Percentiles rank a stretch among this genome's conserved stretches.
Evolutionary conservation across 2,888 invertebrate species (phyloP).

Genomic region (Petrolisthes cinctipes): DNA sequence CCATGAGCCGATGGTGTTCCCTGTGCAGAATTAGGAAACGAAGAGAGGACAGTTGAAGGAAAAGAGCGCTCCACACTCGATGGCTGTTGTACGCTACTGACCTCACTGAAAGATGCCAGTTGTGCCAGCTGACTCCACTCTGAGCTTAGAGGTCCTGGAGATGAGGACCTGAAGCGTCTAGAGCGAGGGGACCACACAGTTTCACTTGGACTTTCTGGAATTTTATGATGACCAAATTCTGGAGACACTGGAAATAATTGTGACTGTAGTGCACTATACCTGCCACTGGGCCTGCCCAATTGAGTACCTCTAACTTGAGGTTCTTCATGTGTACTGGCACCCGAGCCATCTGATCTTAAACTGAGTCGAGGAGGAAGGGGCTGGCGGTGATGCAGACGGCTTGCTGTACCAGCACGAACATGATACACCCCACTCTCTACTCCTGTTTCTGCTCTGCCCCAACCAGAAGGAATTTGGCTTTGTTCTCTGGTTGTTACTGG

Average conservation of each 20-base stretch:
- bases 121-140: conserved; percentile 64
- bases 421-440: conserved; percentile 65
- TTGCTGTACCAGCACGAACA: conserved; percentile 61
- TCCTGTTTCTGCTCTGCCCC: conserved; percentile 45
- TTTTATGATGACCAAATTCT: conserved; percentile 64
- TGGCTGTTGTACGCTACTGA: conserved; percentile 67
- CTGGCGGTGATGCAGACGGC: conserved; percentile 53
- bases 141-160: conserved; percentile 67
- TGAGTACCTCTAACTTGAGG: conserved; percentile 24
- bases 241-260: conserved; percentile 55
- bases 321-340: conserved; percentile 59
- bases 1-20: conserved; percentile 61
- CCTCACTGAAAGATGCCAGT: conserved; percentile 66
- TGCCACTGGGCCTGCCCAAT: conserved; percentile 25
- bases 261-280: conserved; percentile 31
- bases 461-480: conserved; percentile 29
- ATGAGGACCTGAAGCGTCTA: conserved; percentile 67
- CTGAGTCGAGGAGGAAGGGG: conserved; percentile 58
- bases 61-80: conserved; percentile 67
- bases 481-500: conserved; percentile 22
- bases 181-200: conserved; percentile 65
- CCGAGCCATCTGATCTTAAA: conserved; percentile 60
- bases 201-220: conserved; percentile 59
- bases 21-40: conserved; percentile 63
- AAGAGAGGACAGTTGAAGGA: conserved; percentile 67